Evolutionary conservation across 1,140 invertebrate genomes (phyloP), one percentile per base, ranked within the genome.

Genomic region (Drosophila nigrodunni): DNA sequence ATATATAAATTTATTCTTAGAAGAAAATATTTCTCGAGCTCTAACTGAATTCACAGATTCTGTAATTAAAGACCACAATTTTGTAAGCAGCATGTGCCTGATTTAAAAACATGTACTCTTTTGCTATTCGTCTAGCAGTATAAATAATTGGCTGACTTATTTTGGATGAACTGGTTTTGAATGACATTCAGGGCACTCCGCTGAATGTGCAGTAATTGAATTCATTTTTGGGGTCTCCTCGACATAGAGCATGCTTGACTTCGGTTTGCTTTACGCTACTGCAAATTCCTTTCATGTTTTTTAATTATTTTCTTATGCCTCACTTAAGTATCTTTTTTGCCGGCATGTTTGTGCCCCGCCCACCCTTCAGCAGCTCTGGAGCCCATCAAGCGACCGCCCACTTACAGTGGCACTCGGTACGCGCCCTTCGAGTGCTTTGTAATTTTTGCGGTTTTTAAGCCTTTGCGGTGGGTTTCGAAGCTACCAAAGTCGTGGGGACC

Each of bases 231-330:
- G 39, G 25, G 25, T 30, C 15, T 41, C n/a, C 8, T 47, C n/a
- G 15, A 15, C 9, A 18, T 35, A 65, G 80, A 57, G 72, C 66
- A 83, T 80, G 69, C 58, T 68, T 66, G 41, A 61, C 9, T 80
- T 80, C 72, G 80, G 41, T 47, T 76, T 21, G 18, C 37, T 43
- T 60, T 34, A 46, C 25, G 37, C 15, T 30, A 5, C 25, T 49
- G 59, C 44, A 21, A 64, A 49, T 55, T 49, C 44, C 37, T 77
- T 80, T 74, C 50, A 70, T 68, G 79, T 79, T 87, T 87, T 30
- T 88, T 87, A 88, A 87, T 82, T 88, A 87, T 87, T 87, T 86
- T 74, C 76, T 87, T 87, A 82, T 78, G 82, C 78, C 72, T 73
- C 72, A 80, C 69, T 82, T 88, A 82, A 87, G 85, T 62, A 69